Conservation (phyloP, 2,797 vertebrate genomes). For the Ibycter americanus region DNA sequence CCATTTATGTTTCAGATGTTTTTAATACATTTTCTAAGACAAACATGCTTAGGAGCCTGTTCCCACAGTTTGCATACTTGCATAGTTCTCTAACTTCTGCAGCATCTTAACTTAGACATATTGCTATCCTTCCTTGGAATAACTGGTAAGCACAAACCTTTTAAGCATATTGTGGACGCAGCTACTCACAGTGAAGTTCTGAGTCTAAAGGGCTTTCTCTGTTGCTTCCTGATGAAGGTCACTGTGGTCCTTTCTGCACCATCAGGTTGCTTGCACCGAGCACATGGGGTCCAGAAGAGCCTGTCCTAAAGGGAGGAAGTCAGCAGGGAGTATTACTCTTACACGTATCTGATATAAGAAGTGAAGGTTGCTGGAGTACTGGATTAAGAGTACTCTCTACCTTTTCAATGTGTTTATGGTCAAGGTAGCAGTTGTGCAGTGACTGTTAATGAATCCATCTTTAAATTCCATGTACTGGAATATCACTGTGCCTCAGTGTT, state of each 20-base stretch:
- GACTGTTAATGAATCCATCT: not conserved
- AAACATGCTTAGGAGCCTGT: not conserved
- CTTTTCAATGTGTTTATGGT: not conserved
- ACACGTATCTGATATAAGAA: not conserved
- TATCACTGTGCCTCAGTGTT: not conserved
- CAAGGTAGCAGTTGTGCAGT: not conserved
- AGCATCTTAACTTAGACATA: not conserved
- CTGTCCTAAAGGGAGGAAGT: not conserved
- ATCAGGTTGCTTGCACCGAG: not conserved
- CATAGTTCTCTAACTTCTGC: not conserved
- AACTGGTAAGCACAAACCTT: not conserved
- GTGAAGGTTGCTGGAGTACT: not conserved
- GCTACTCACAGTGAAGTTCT: not conserved
- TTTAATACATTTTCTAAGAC: slow-evolving; percentile 4
- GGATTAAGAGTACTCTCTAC: not conserved
- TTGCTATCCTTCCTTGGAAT: not conserved
- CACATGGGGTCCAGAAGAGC: not conserved
- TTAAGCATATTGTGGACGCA: not conserved
- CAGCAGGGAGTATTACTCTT: not conserved
- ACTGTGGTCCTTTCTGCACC: not conserved
- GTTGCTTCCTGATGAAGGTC: not conserved
- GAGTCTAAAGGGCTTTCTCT: not conserved
- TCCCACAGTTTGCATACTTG: not conserved
- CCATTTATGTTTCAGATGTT: not conserved
- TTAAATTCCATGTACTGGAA: not conserved